Evolutionary conservation across 35 echinoderm and acorn worm genomes (phyloP), one percentile per base, ranked within the genome.

Genomic region (Lytechinus variegatus): DNA sequence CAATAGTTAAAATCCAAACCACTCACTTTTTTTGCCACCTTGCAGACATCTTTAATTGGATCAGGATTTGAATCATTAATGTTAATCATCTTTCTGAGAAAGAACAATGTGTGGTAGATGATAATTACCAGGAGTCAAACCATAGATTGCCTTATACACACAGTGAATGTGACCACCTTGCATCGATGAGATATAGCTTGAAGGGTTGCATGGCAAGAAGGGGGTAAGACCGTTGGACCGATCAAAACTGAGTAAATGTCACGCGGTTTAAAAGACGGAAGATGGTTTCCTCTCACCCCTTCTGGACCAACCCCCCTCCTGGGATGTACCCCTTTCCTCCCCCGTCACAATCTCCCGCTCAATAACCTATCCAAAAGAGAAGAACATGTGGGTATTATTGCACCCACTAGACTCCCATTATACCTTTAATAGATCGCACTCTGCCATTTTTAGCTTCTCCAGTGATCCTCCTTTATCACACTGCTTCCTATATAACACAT

Each of bases 241-340:
- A 79, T 79, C 16, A 24, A 19, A 24, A 79, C 66, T n/a, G 66
- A 79, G 66, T 79, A 79, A 79, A 79, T 79, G 66, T 79, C 66
- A 79, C 66, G 66, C 66, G 66, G 66, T 79, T 79, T 79, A 7
- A 79, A 79, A 7, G 66, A 24, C 66, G 66, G 66, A 79, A 79
- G 66, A 79, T 79, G 12, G 66, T 79, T 79, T 79, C 66, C 66
- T 79, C 66, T 79, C 14, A 16, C n/a, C 66, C 66, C 66, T 79
- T 7, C 66, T 24, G 66, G 66, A 79, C 66, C 66, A 79, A 79
- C n/a, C 66, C n/a, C 66, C 8, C 66, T 79, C 66, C 8, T 24
- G 66, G 66, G 66, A 79, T 79, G 16, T 79, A 79, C 66, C 66
- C 66, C 66, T 79, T 58, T 79, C 66, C 66, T 79, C 66, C 66